Evolutionary conservation across 2,888 invertebrate species (phyloP), one percentile per base, ranked within the genome.

Genomic region (Nematopogon swammerdamellus): DNA sequence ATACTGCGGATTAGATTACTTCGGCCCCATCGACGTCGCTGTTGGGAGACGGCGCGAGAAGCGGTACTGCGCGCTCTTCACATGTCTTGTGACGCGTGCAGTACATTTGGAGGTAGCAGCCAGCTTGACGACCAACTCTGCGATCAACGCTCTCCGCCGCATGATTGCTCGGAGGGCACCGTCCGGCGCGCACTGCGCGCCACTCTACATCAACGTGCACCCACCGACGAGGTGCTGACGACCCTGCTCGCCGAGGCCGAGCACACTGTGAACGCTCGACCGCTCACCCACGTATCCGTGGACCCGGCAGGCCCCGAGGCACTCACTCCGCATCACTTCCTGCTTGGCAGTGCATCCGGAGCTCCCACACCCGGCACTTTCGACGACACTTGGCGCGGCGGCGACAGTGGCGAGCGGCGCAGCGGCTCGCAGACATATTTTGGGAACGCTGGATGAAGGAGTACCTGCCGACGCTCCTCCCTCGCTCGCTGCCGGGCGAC

Each of bases 241-340:
- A 58, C 55, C 1, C 25, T 56, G 5, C 14, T 57, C 2, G 29
- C 50, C 1, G 54, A 58, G 49, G 52, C 49, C 0, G 55, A 55
- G 44, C 51, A 56, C 43, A 46, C 51, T 0, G 54, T 57, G 0
- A 59, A 59, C 44, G 8, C 19, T 8, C 44, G 44, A 29, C 8
- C 25, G 19, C 29, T 36, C 36, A 36, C 36, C n/a, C 36, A 36
- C 36, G 36, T 36, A 3, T 36, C 36, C 11, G 36, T 36, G 8
- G 36, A 36, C n/a, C 46, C 46, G n/a, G 14, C 14, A 1, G 57
- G 59, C 11, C 51, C 56, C 16, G 59, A 60, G 47, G 53, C 55
- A 1, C 49, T 60, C 17, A 60, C 61, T 0, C 59, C 59, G 1
- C 60, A 62, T 30, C 59, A 61, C 49, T 56, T 60, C 18, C 46